Percentiles rank a stretch among this genome's conserved stretches.
These are phyloP conservation scores for Poeciliopsis turrubarensis DNA, from an alignment of 2,113 vertebrate genomes.

Conservation along the genomic window DNA sequence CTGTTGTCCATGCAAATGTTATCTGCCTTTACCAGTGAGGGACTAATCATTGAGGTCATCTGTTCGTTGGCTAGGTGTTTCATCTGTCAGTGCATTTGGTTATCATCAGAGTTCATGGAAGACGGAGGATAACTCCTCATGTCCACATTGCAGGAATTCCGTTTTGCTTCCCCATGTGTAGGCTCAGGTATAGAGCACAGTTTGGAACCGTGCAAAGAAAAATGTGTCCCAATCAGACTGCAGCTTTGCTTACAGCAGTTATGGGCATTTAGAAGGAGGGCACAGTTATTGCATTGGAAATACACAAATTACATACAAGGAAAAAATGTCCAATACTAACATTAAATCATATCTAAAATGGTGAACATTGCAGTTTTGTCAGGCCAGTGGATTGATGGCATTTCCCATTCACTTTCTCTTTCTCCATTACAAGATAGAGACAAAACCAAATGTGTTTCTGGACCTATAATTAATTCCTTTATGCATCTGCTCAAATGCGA, in stretches of 20 bases:
- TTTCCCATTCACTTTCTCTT: constrained; percentile 28
- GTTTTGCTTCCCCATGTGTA: constrained; percentile 12
- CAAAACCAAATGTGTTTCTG: constrained; percentile 26
- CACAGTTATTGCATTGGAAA: constrained; percentile 52
- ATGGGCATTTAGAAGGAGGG: constrained; percentile 3
- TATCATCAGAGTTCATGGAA: constrained; percentile 53
- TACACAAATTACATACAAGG: constrained; percentile 12
- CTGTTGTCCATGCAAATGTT: constrained; percentile 65
- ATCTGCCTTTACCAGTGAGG: constrained; percentile 35
- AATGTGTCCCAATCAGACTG: constrained; percentile 22
- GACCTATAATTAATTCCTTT: constrained; percentile 41
- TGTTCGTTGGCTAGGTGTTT: constrained; percentile 47
- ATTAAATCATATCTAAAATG: constrained; percentile 25
- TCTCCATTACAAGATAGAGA: constrained; percentile 24
- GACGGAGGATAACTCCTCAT: constrained; percentile 47
- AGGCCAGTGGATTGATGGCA: constrained; percentile 20
- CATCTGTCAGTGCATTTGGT: constrained; percentile 56
- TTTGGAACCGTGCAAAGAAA: constrained; percentile 48
- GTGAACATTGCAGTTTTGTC: constrained; percentile 20
- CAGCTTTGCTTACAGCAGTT: constrained; percentile 29
- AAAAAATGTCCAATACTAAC: constrained; percentile 9
- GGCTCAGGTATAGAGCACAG: constrained; percentile 34
- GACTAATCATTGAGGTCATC: constrained; percentile 46
- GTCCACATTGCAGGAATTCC: constrained; percentile 24
- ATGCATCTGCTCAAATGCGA: constrained; percentile 48